phyloP scores from a whole-genome alignment of 2,888 invertebrate species.

The Melipona beecheii region DNA sequence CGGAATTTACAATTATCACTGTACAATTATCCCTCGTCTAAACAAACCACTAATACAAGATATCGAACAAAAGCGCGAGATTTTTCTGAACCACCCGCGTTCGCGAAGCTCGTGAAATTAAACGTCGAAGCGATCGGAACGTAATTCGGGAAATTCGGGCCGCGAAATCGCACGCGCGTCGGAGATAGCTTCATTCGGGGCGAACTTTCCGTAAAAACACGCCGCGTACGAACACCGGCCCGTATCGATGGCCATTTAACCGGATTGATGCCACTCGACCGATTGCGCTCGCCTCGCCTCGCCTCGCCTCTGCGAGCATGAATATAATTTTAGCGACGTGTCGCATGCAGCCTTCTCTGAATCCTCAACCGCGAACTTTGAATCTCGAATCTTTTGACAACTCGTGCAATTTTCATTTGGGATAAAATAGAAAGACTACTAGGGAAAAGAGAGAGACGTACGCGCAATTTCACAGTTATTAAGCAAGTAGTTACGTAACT shows the following conservation, averaged over 20 bases:
- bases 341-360: not conserved
- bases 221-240: not conserved
- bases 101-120: constrained; percentile 21
- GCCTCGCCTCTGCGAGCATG: constrained; percentile 17
- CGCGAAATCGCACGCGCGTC: not conserved
- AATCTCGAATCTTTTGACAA: not conserved
- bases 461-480: constrained; percentile 55
- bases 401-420: constrained; percentile 40
- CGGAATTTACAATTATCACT: too few relatives aligned
- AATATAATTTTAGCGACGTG: constrained; percentile 45
- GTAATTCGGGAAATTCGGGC: constrained; percentile 19
- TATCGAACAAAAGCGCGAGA: not conserved
- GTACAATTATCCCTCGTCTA: too few relatives aligned
- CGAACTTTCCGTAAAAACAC: constrained; percentile 11
- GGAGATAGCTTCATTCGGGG: constrained; percentile 29
- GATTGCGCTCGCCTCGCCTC: constrained; percentile 7
- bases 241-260: constrained; percentile 46
- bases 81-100: not conserved
- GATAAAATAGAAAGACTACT: not conserved
- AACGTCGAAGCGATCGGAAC: constrained; percentile 20
- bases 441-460: not conserved
- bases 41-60: too few relatives aligned
- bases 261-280: constrained; percentile 53
- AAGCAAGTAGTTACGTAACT: constrained; percentile 56
- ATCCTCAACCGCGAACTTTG: too few relatives aligned